A percentile compares a stretch with the other conserved stretches of the same genome.
phyloP scores from a whole-genome alignment of 2,888 invertebrate genomes.

The Hymenopus coronatus region DNA sequence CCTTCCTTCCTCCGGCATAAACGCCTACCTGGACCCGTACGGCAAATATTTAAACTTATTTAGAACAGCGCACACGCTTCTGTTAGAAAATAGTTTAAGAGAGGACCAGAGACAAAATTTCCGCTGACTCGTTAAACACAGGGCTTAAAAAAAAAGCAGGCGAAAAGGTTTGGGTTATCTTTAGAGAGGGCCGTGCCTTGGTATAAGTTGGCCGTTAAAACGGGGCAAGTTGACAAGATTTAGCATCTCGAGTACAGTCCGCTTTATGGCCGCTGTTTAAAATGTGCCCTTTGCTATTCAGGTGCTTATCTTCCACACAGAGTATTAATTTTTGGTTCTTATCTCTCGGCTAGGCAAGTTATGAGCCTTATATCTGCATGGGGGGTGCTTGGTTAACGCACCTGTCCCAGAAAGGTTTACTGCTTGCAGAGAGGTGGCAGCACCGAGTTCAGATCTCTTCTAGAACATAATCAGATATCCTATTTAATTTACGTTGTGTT shows the following conservation, averaged over 20 bases:
- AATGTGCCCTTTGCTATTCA: not conserved
- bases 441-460: not conserved
- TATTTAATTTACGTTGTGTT: not conserved
- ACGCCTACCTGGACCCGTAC: not conserved
- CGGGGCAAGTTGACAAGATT: not conserved
- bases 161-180: conserved; percentile 2
- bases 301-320: too few species aligned
- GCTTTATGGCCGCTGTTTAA: not conserved
- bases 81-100: conserved; percentile 10
- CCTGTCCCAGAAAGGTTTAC: not conserved
- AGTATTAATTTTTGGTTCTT: not conserved
- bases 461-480: not conserved
- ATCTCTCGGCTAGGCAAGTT: not conserved
- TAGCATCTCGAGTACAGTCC: not conserved
- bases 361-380: not conserved
- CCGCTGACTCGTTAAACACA: conserved; percentile 13
- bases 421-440: too few species aligned
- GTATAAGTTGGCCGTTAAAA: conserved; percentile 16
- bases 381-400: not conserved
- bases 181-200: conserved; percentile 8
- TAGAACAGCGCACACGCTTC: not conserved
- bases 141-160: not conserved
- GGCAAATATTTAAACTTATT: conserved; percentile 20
- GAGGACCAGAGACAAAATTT: conserved; percentile 5
- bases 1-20: not conserved